Evolutionary conservation across 2,113 vertebrate species (phyloP).

Genomic region (Typhlomys cinereus): DNA sequence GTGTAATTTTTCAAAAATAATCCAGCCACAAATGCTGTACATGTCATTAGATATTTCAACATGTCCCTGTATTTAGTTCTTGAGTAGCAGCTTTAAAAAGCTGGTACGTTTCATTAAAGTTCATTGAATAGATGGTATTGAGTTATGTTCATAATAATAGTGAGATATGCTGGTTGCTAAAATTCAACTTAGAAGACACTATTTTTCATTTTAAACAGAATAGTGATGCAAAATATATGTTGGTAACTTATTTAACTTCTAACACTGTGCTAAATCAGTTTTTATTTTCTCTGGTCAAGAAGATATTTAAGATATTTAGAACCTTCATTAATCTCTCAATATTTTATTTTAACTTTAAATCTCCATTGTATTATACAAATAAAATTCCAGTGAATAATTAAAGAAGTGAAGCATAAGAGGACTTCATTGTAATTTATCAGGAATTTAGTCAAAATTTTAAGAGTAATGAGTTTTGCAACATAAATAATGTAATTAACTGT

Average conservation of each 20-base stretch:
- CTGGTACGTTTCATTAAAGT: neutral
- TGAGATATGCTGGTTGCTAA: neutral
- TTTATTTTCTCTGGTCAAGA: neutral
- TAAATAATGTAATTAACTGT: neutral
- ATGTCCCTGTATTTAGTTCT: neutral
- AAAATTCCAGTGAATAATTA: neutral
- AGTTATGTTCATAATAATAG: neutral
- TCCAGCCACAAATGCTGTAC: neutral
- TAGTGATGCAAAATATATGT: neutral
- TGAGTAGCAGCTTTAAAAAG: neutral
- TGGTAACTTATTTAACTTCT: neutral
- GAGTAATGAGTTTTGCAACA: too few relatives aligned
- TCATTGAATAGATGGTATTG: neutral
- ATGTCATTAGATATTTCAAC: neutral
- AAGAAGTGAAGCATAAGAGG: neutral
- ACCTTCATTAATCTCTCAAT: neutral
- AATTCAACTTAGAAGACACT: neutral
- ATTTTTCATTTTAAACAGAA: neutral
- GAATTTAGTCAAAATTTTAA: neutral
- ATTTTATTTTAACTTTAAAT: neutral
- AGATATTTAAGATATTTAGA: neutral
- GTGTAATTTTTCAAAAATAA: neutral
- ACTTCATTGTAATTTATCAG: neutral
- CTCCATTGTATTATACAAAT: neutral
- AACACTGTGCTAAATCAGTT: constrained; percentile 12